Evolutionary conservation across 2,797 vertebrate genomes (phyloP).

Genomic region (Propithecus deckenii): DNA sequence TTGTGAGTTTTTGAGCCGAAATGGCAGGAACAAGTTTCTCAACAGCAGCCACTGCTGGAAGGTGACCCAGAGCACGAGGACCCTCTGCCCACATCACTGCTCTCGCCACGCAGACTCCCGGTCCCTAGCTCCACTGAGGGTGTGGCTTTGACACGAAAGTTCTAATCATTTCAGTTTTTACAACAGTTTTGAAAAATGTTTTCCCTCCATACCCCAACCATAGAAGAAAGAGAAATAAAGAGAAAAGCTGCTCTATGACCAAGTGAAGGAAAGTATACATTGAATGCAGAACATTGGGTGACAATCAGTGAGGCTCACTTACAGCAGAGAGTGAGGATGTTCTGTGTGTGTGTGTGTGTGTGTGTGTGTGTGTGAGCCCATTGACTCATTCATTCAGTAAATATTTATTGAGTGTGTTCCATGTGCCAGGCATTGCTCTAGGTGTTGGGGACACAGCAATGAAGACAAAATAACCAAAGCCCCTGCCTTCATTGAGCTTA

Average conservation of each 20-base stretch:
- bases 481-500: not conserved
- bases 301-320: not conserved
- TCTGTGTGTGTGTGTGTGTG: not conserved
- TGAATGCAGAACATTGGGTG: not conserved
- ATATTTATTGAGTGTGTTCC: not conserved
- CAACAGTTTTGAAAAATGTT: not conserved
- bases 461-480: not conserved
- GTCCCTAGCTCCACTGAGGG: not conserved
- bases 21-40: not conserved
- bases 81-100: not conserved
- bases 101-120: not conserved
- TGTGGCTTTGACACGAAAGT: not conserved
- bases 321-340: not conserved
- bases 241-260: not conserved
- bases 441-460: not conserved
- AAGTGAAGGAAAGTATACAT: not conserved
- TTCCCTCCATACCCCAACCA: not conserved
- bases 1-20: not conserved
- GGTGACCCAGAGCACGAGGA: not conserved
- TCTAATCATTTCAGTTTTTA: not conserved
- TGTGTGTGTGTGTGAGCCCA: not conserved
- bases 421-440: not conserved
- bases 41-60: not conserved
- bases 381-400: not conserved
- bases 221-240: not conserved